Percentiles rank a stretch among this genome's conserved stretches.
phyloP scores from a whole-genome alignment of 2,797 vertebrate species.

The Hephaestus fuliginosus region DNA sequence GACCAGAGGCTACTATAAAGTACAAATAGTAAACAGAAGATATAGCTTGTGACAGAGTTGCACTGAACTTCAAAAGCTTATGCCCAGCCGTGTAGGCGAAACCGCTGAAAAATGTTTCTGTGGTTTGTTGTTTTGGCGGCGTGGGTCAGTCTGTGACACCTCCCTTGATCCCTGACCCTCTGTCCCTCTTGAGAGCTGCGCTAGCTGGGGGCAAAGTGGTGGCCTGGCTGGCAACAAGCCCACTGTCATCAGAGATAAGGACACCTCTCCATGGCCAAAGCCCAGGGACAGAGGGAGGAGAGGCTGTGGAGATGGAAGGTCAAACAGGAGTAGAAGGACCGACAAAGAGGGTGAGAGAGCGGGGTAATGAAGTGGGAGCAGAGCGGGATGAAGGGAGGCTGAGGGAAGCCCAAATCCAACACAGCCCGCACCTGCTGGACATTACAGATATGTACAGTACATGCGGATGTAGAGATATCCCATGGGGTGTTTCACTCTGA shows the following conservation, averaged over 20 bases:
- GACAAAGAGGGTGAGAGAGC: slow-evolving; percentile 46
- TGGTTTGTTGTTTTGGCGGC: slow-evolving; percentile 54
- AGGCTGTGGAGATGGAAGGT: slow-evolving; percentile 55
- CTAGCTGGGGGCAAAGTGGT: slow-evolving; percentile 68
- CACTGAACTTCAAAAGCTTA: slow-evolving; percentile 26
- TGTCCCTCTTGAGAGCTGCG: slow-evolving; percentile 59
- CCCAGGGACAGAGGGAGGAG: slow-evolving; percentile 61
- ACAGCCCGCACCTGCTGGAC: slow-evolving; percentile 42
- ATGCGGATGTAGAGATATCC: slow-evolving; percentile 38
- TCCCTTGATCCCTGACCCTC: slow-evolving; percentile 60
- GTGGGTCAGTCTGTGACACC: slow-evolving; percentile 58
- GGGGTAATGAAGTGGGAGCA: slow-evolving; percentile 54
- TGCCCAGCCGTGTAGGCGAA: slow-evolving; percentile 14
- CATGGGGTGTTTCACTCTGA: slow-evolving; percentile 55
- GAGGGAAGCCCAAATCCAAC: slow-evolving; percentile 28
- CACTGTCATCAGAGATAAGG: slow-evolving; percentile 76
- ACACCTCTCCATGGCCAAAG: slow-evolving; percentile 60
- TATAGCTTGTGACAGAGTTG: slow-evolving; percentile 27
- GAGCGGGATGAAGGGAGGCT: slow-evolving; percentile 30
- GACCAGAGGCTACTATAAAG: slow-evolving; percentile 31
- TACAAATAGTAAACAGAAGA: slow-evolving; percentile 26
- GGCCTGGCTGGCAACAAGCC: slow-evolving; percentile 66
- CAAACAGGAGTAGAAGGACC: slow-evolving; percentile 56
- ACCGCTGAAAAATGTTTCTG: slow-evolving; percentile 46
- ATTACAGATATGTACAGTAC: slow-evolving; percentile 31